Percentiles rank a stretch among this genome's conserved stretches.
Conservation (phyloP, 30 jellyfish, hydroid and myxozoan genomes). For the Aurelia sp. region DNA sequence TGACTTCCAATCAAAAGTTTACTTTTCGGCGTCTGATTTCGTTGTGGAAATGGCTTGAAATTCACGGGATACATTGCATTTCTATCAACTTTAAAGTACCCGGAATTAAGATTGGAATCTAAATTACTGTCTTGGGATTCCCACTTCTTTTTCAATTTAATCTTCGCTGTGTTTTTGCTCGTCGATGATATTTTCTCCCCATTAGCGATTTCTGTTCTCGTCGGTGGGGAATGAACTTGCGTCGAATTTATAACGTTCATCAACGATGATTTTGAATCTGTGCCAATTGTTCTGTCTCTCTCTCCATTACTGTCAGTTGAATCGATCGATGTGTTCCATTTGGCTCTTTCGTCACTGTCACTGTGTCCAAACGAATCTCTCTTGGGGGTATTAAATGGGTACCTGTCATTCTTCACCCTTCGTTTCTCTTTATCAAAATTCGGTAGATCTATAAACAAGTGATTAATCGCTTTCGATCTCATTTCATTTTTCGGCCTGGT, state of each 20-base stretch:
- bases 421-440: slow-evolving; percentile 50
- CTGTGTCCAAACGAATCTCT: neutral
- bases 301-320: neutral
- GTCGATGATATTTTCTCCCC: slow-evolving; percentile 2
- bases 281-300: neutral
- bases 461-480: slow-evolving; percentile 88
- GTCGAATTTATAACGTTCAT: slow-evolving; percentile 2
- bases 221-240: neutral
- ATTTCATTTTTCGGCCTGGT: slow-evolving; percentile 40
- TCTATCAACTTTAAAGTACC: slow-evolving; percentile 63
- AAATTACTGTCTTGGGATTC: slow-evolving; percentile 4
- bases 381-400: slow-evolving; percentile 25
- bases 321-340: neutral
- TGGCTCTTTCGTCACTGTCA: neutral
- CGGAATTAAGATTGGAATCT: slow-evolving; percentile 40
- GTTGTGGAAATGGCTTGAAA: slow-evolving; percentile 90
- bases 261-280: neutral
- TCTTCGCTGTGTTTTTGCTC: neutral
- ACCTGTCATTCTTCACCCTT: slow-evolving; percentile 13
- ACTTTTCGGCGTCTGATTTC: slow-evolving; percentile 54
- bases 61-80: slow-evolving; percentile 85
- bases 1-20: slow-evolving; percentile 54
- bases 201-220: neutral
- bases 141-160: neutral
- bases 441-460: slow-evolving; percentile 81